A percentile compares a stretch with the other conserved stretches of the same genome.
These are phyloP conservation scores for Nixonia krombeini DNA, from an alignment of 1,140 invertebrate species.

Conservation along the genomic window DNA sequence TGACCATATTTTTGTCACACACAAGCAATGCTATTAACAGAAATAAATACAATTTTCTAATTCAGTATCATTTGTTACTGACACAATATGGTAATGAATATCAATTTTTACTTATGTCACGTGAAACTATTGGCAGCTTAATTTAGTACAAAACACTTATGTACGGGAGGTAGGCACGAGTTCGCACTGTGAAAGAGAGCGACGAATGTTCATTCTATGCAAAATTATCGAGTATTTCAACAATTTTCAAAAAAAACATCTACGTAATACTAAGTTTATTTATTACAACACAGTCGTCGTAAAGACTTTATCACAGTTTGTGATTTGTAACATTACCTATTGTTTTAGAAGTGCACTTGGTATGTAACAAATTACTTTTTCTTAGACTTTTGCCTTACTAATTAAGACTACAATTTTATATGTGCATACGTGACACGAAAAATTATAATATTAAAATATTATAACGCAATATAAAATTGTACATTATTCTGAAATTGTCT, in stretches of 20 bases:
- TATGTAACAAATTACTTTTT: not conserved
- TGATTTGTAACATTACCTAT: not conserved
- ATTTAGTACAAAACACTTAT: too few species aligned
- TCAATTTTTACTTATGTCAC: too few species aligned
- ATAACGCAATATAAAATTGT: too few species aligned
- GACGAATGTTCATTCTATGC: not conserved
- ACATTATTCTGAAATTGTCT: too few species aligned
- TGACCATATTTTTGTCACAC: not conserved
- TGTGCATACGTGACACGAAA: not conserved
- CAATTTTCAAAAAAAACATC: not conserved
- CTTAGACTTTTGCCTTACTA: not conserved
- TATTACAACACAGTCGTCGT: not conserved
- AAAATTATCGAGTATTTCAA: not conserved
- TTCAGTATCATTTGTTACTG: not conserved
- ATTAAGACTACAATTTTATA: not conserved
- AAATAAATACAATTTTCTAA: not conserved
- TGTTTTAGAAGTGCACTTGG: not conserved
- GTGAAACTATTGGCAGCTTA: not conserved
- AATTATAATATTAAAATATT: too few species aligned
- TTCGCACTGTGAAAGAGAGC: not conserved
- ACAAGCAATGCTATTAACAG: not conserved
- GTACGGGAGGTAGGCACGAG: conserved; percentile 6
- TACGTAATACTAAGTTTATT: not conserved
- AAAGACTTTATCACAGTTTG: not conserved
- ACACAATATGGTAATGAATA: too few species aligned